Evolutionary conservation across 1,140 invertebrate species (phyloP).

Genomic region (Adelges cooleyi): DNA sequence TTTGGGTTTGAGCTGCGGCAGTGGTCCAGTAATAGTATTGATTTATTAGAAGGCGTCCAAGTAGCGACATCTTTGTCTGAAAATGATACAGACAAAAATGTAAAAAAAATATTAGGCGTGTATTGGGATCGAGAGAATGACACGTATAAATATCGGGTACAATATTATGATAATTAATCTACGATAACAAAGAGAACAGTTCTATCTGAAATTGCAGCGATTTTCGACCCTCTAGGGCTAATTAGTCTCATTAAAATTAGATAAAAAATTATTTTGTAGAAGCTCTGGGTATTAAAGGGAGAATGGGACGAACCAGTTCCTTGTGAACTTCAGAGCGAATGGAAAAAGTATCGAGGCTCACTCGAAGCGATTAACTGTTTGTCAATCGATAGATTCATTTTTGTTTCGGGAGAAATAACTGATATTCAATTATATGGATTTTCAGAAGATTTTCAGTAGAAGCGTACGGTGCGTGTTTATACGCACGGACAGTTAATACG

Average conservation of each 20-base stretch:
- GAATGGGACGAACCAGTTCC: background rate
- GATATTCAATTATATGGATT: conserved; percentile 20
- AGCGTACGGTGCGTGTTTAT: conserved; percentile 27
- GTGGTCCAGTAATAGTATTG: background rate
- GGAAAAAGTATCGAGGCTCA: background rate
- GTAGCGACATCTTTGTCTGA: background rate
- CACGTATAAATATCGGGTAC: background rate
- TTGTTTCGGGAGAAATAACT: background rate
- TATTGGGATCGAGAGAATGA: background rate
- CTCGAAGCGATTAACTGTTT: conserved; percentile 13
- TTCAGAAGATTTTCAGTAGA: conserved; percentile 25
- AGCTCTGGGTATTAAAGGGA: background rate
- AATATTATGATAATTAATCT: background rate
- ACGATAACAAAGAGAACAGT: conserved; percentile 29
- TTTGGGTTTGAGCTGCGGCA: background rate
- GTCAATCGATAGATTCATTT: conserved; percentile 8
- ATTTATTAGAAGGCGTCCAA: background rate
- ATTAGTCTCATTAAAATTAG: background rate
- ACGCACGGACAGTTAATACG: background rate
- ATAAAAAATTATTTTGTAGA: conserved; percentile 3
- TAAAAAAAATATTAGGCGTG: background rate
- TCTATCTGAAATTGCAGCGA: conserved; percentile 29
- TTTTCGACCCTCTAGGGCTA: conserved; percentile 11
- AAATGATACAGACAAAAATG: background rate
- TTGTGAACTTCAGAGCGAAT: background rate